These are phyloP conservation scores for Trissoscelio sp. DNA, from an alignment of 2,888 invertebrate species.

Conservation along the genomic window DNA sequence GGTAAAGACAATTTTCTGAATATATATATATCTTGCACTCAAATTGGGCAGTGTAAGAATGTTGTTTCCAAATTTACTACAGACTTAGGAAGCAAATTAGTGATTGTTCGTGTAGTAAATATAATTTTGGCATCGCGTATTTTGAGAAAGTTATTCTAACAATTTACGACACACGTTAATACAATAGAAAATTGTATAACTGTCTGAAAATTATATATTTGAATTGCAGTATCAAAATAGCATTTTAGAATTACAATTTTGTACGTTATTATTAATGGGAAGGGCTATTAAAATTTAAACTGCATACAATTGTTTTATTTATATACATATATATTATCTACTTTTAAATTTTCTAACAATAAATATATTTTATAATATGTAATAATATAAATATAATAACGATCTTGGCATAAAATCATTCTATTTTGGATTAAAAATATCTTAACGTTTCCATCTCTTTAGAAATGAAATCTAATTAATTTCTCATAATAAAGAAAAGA, in stretches of 20 bases:
- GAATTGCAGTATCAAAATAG: neutral
- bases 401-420: neutral
- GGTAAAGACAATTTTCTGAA: too few species aligned
- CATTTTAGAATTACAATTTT: neutral
- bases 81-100: neutral
- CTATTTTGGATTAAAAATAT: neutral
- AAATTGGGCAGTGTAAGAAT: neutral
- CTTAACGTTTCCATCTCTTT: neutral
- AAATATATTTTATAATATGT: too few species aligned
- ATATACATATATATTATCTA: too few species aligned
- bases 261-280: too few species aligned
- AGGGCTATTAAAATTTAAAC: too few species aligned
- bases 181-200: neutral
- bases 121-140: slow-evolving; percentile 11
- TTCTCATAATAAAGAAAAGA: slow-evolving; percentile 10
- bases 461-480: slow-evolving; percentile 37
- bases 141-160: slow-evolving; percentile 20
- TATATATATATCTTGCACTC: too few species aligned
- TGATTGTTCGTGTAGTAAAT: neutral
- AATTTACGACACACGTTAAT: slow-evolving; percentile 12
- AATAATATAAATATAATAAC: neutral
- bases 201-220: neutral
- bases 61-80: neutral
- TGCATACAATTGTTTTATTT: too few species aligned
- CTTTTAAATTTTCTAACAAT: too few species aligned